Evolutionary conservation across 2,888 invertebrate genomes (phyloP).

Genomic region (Acrobasis consociella): DNA sequence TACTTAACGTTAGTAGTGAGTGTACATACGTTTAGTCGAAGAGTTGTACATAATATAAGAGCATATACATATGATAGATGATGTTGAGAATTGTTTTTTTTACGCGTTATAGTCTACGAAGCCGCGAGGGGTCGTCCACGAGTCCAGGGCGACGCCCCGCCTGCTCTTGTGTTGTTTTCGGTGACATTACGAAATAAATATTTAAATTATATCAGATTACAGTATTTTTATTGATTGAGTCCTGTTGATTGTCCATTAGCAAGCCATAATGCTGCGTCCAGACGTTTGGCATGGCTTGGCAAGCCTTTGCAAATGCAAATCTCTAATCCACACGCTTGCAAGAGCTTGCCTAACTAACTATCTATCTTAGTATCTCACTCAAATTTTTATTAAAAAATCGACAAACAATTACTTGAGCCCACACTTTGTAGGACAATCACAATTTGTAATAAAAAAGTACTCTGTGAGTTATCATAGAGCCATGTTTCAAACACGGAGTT

Average conservation of each 20-base stretch:
- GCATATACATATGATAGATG: constrained; percentile 56
- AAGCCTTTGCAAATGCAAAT: no score
- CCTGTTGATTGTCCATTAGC: not conserved
- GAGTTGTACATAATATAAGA: constrained; percentile 72
- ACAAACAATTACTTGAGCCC: no score
- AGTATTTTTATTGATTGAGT: constrained; percentile 49
- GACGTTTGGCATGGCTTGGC: no score
- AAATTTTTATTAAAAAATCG: no score
- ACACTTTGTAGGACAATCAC: no score
- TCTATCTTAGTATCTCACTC: no score
- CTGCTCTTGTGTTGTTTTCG: constrained; percentile 71
- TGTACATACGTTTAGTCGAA: constrained; percentile 74
- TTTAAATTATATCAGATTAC: constrained; percentile 73
- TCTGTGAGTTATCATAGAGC: no score
- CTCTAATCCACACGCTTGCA: no score
- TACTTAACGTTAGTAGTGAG: constrained; percentile 67
- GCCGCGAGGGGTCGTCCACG: constrained; percentile 66
- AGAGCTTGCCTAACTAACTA: no score
- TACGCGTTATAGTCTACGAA: constrained; percentile 73
- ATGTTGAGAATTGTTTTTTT: constrained; percentile 78
- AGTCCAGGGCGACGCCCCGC: constrained; percentile 72
- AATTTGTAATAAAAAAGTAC: no score
- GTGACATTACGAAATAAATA: constrained; percentile 82
- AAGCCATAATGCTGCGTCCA: no score
- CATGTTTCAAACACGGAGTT: no score